Conservation (phyloP, 2,888 invertebrate genomes). For the Tuberolachnus salignus region DNA sequence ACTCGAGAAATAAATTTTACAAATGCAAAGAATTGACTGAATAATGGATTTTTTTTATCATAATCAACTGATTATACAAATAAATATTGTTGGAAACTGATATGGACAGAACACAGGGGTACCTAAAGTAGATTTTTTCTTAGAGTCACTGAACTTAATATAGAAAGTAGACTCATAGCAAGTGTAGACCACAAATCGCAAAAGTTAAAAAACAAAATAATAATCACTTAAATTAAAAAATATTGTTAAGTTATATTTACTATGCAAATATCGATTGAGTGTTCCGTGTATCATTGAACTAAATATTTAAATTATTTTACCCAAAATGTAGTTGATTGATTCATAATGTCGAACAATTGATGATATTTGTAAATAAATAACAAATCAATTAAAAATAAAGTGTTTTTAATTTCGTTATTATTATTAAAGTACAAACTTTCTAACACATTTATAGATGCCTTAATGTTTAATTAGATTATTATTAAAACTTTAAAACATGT, state of each 20-base stretch:
- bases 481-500: too few species aligned
- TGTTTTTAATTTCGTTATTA: too few species aligned
- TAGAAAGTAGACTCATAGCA: too few species aligned
- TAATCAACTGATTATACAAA: conserved; percentile 4
- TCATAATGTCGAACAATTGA: not conserved
- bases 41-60: conserved; percentile 11
- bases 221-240: too few species aligned
- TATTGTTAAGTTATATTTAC: not conserved
- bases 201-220: too few species aligned
- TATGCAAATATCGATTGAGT: not conserved
- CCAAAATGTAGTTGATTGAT: not conserved
- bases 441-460: too few species aligned
- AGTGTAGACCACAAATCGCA: too few species aligned
- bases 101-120: conserved; percentile 20
- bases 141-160: not conserved
- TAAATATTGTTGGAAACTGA: not conserved
- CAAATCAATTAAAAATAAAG: too few species aligned
- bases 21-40: not conserved
- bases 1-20: not conserved
- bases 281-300: too few species aligned
- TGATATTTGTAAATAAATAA: not conserved
- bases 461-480: too few species aligned
- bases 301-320: not conserved
- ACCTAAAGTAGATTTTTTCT: conserved; percentile 10
- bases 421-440: too few species aligned